Base-by-base conservation (phyloP, 2,113 vertebrate genomes). In the Neomonachus schauinslandi region DNA sequence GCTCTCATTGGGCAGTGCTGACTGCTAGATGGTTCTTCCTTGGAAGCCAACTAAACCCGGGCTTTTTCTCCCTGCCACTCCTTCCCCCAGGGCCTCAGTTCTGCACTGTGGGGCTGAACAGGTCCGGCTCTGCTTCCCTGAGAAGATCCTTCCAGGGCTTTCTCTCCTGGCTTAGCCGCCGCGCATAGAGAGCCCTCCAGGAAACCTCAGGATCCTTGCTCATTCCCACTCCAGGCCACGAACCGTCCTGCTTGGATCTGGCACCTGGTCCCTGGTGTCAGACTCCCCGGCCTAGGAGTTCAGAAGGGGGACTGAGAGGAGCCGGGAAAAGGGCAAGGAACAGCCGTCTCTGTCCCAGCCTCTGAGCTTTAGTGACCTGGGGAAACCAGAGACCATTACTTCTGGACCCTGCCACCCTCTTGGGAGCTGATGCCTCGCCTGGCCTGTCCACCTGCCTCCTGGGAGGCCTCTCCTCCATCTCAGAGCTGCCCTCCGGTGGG, bases 41-140 rank as follows among this genome's bases (percentile, higher is more conserved):
- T 2, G 15, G 42, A 22, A 15, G 4, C 0, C 24, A 71, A 2
- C 9, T 12, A 24, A 67, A 28, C 28, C 16, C 14, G 0, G 59
- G 15, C 5, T n/a, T 63, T 12, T 19, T 49, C 83, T 42, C 33
- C 79, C 2, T 1, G 6, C 19, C 14, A 1, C 10, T 1, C 21
- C 63, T 67, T 4, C 53, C 36, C 46, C 1, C 0, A 19, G 2
- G 24, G 51, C 53, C 71, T 89, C 51, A 1, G 36, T 33, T 87
- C 67, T 59, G 53, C 5, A 0, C 7, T 3, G 2, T 5, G 33
- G 24, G 39, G 42, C 51, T 51, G 14, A 10, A 18, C 1, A 46
- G 33, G 8, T 22, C 88, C 74, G 42, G 42, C 31, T 74, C 63
- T 49, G 53, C 36, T 49, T 33, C 21, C 61, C 31, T 6, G 2